Base-by-base conservation (phyloP, 2,888 invertebrate species). In the Platypus cylindrus region DNA sequence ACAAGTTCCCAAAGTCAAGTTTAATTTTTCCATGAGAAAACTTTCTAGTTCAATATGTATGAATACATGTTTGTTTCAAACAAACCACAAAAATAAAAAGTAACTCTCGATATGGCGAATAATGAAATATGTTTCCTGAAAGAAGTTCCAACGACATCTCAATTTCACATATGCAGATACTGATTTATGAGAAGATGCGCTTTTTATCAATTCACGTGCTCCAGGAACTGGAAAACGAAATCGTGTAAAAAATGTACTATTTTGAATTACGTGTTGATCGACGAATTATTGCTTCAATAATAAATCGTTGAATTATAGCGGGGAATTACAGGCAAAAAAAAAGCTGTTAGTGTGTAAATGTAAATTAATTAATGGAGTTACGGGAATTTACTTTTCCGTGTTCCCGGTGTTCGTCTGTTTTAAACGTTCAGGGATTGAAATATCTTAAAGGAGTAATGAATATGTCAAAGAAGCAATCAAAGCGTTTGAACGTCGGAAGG, bases 401-500 rank as follows among this genome's bases (percentile, higher is more conserved):
- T n/a, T n/a, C n/a, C 37, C 24, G 11, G 40, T 25, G 29, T 24
- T 35, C 16, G 20, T 18, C 17, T n/a, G n/a, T n/a, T n/a, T n/a
- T 43, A 41, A 46, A 47, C 34, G 45, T 44, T 45, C 44, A 36
- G 36, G 47, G 47, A 48, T 46, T 48, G 51, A 44, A 47, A 46
- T 48, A 48, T 48, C 48, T 51, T 47, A 48, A 45, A 43, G 45
- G 32, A 30, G 48, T 51, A 51, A 51, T 50, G 51, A 51, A 52
- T 49, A 50, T 52, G 50, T 51, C 52, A 50, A 48, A 47, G 45
- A 53, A 51, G 53, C 49, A 53, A 52, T 53, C 53, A 53, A 52
- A 52, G 48, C 49, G 47, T 47, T 51, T 47, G 44, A 47, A 50
- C 48, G 47, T 49, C 45, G 40, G 44, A 46, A 51, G 49, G 51